Evolutionary conservation across 2,113 vertebrate species (phyloP).

Genomic region (Albula goreensis): DNA sequence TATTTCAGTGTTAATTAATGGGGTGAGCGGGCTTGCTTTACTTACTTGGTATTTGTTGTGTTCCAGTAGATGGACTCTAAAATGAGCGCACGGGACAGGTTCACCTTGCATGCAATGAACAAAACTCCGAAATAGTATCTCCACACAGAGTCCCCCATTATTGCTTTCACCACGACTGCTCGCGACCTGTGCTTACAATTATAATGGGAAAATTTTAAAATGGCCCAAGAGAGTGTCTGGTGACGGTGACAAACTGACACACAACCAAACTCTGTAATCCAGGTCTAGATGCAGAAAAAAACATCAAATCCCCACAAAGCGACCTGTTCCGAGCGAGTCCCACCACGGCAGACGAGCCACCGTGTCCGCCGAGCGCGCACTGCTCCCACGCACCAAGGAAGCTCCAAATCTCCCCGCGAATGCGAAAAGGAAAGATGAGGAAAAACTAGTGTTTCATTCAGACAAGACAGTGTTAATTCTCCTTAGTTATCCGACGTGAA

Average conservation of each 20-base stretch:
- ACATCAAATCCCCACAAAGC: slow-evolving; percentile 41
- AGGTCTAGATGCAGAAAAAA: slow-evolving; percentile 31
- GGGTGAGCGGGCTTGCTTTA: slow-evolving; percentile 27
- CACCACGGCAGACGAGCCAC: not conserved
- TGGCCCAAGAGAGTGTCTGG: slow-evolving; percentile 1
- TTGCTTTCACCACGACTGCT: slow-evolving; percentile 60
- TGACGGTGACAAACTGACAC: slow-evolving; percentile 24
- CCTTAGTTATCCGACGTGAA: slow-evolving; percentile 43
- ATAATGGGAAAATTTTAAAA: slow-evolving; percentile 22
- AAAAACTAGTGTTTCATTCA: slow-evolving; percentile 53
- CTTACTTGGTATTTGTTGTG: slow-evolving; percentile 98
- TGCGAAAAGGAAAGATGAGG: slow-evolving; percentile 33
- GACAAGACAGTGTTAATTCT: slow-evolving; percentile 48
- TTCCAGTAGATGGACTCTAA: slow-evolving; percentile 99
- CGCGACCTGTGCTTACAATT: slow-evolving; percentile 44
- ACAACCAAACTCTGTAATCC: slow-evolving; percentile 47
- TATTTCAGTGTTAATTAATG: slow-evolving; percentile 12
- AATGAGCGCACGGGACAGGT: slow-evolving; percentile 85
- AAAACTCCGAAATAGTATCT: slow-evolving; percentile 91
- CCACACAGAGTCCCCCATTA: slow-evolving; percentile 86
- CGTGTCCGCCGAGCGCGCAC: slow-evolving; percentile 13
- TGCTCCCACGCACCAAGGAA: slow-evolving; percentile 18
- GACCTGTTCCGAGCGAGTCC: slow-evolving; percentile 49
- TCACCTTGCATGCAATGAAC: slow-evolving; percentile 89
- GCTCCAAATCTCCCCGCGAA: slow-evolving; percentile 30